Percentiles rank a stretch among this genome's conserved stretches.
phyloP scores from a whole-genome alignment of 2,888 invertebrate genomes.

The Cantharis rufa region DNA sequence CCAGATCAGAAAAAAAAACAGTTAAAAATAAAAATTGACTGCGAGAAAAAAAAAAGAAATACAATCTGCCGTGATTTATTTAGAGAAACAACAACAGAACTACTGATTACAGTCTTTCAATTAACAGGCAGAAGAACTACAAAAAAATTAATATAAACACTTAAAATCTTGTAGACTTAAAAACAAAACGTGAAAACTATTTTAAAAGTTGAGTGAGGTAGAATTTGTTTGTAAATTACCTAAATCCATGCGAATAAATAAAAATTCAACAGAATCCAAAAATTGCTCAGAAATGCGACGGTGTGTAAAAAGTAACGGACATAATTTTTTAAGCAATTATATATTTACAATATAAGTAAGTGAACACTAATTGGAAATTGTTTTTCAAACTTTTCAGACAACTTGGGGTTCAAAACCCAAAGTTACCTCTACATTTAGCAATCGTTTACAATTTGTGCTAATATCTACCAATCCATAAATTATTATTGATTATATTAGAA shows the following conservation, averaged over 20 bases:
- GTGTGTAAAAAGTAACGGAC: conserved; percentile 22
- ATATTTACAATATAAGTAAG: conserved; percentile 41
- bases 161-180: conserved; percentile 36
- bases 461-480: conserved; percentile 45
- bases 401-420: conserved; percentile 16
- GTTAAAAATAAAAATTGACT: background rate
- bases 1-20: conserved; percentile 43
- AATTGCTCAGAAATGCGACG: conserved; percentile 11
- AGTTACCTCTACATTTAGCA: conserved; percentile 39
- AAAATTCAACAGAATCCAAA: conserved; percentile 19
- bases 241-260: conserved; percentile 32
- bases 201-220: conserved; percentile 51
- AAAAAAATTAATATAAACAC: conserved; percentile 39
- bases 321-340: conserved; percentile 36
- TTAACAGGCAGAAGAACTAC: conserved; percentile 45
- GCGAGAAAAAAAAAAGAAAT: conserved; percentile 46
- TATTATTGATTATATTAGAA: conserved; percentile 13
- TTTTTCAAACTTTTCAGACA: conserved; percentile 35
- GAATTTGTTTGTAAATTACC: conserved; percentile 49
- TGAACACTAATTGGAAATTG: conserved; percentile 51
- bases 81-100: conserved; percentile 27
- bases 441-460: conserved; percentile 43
- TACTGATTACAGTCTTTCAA: conserved; percentile 46
- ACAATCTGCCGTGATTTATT: conserved; percentile 31
- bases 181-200: conserved; percentile 36